Conservation (phyloP, 2,113 vertebrate genomes). For the Struthidea cinerea region DNA sequence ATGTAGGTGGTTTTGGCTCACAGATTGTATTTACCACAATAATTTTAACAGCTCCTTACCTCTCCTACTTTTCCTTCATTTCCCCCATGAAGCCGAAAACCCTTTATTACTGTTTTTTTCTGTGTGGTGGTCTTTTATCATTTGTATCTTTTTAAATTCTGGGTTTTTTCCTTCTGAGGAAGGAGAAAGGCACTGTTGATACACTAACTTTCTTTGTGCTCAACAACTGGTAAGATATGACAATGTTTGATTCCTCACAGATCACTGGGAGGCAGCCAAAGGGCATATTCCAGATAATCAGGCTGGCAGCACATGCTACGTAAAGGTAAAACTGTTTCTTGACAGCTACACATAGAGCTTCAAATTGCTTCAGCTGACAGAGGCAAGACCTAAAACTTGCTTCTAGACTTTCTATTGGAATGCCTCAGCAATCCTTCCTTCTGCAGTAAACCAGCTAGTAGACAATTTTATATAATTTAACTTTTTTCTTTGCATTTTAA, state of each 20-base stretch:
- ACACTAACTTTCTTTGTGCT: rapidly evolving
- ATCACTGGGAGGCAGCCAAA: not conserved
- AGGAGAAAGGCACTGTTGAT: not conserved
- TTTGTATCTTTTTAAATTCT: not conserved
- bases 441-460: not conserved
- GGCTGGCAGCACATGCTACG: not conserved
- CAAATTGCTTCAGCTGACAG: not conserved
- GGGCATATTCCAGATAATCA: not conserved
- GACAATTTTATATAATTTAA: not conserved
- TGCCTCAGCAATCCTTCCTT: not conserved
- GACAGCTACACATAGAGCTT: not conserved
- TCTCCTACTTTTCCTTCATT: not conserved
- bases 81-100: not conserved
- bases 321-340: not conserved
- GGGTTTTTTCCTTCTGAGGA: not conserved
- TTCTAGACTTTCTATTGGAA: not conserved
- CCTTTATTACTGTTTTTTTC: not conserved
- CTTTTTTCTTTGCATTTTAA: not conserved
- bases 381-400: not conserved
- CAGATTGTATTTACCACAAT: not conserved
- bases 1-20: not conserved
- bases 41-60: not conserved
- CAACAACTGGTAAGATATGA: not conserved
- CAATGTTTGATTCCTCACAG: not conserved
- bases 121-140: not conserved